phyloP scores from a whole-genome alignment of 2,113 vertebrate genomes.

The Eublepharis macularius region DNA sequence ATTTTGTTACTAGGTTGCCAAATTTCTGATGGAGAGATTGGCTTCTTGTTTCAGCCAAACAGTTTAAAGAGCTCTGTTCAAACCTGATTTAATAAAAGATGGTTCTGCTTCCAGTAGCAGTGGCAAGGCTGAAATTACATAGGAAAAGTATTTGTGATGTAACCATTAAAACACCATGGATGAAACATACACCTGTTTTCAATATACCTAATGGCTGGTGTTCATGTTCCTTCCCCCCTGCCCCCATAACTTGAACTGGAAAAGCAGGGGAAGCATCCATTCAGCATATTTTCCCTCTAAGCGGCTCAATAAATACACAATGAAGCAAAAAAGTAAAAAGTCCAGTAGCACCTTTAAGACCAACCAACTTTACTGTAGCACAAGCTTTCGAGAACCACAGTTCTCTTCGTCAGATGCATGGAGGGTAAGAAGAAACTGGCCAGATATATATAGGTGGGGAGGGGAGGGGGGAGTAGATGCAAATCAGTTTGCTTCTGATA shows the following conservation, averaged over 20 bases:
- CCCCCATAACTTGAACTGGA: slow-evolving; percentile 24
- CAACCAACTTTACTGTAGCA: too few relatives aligned
- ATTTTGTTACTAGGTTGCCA: background rate
- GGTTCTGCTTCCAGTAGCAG: slow-evolving; percentile 40
- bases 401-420: too few relatives aligned
- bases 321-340: too few relatives aligned
- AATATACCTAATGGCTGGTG: background rate
- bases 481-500: too few relatives aligned
- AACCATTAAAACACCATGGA: slow-evolving; percentile 29
- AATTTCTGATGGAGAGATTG: slow-evolving; percentile 29
- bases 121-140: slow-evolving; percentile 14
- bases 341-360: too few relatives aligned
- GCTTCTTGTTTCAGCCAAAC: background rate
- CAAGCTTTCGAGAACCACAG: too few relatives aligned
- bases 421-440: too few relatives aligned
- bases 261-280: slow-evolving; percentile 14
- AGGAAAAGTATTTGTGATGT: slow-evolving; percentile 20
- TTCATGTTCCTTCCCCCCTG: slow-evolving; percentile 23
- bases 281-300: slow-evolving; percentile 33
- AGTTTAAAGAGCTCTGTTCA: slow-evolving; percentile 16
- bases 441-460: too few relatives aligned
- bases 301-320: background rate
- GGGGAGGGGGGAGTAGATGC: too few relatives aligned
- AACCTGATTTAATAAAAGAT: slow-evolving; percentile 45
- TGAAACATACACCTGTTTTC: slow-evolving; percentile 35